Base-by-base conservation (phyloP, 1,140 invertebrate species). In the Lithobius niger region DNA sequence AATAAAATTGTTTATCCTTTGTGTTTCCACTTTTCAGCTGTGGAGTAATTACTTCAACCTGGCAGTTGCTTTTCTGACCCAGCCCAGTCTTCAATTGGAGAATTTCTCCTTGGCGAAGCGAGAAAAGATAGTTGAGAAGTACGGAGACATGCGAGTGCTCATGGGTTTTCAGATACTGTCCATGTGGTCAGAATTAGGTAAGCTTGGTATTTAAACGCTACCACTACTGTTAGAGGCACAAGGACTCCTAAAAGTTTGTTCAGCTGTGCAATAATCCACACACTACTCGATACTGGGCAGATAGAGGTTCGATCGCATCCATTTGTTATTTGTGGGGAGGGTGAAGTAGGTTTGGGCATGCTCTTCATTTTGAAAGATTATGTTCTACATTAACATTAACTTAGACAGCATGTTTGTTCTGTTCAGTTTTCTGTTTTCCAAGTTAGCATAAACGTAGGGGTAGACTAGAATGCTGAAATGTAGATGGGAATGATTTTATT, bases 141-240 rank as follows among this genome's bases (percentile, higher is more conserved):
- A 92, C 65, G 85, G 84, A 21, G 88, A 95, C 62, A 91, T 96
- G 88, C 77, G 93, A 42, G 86, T 94, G 2, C 75, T 86, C 13
- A 93, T 94, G 79, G 91, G 88, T 27, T 86, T 92, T 67, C 90
- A 96, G 68, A 88, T 97, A 61, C 74, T 97, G 0, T 84, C 86
- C 16, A 91, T 95, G 77, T 97, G 94, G 93, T 89, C 84, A 48
- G 82, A 88, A 62, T 72, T 97, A 52, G 88, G 84, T 79, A 67
- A 74, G 65, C 15, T 16, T 42, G 25, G 6, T 13, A 45, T 13
- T n/a, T n/a, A n/a, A n/a, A n/a, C n/a, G n/a, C n/a, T n/a, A n/a
- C n/a, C n/a, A n/a, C n/a, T n/a, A n/a, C n/a, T n/a, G n/a, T n/a
- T n/a, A n/a, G n/a, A n/a, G n/a, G n/a, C n/a, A n/a, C n/a, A n/a